These are phyloP conservation scores for Endotricha flammealis DNA, from an alignment of 2,888 invertebrate genomes.

Conservation along the genomic window DNA sequence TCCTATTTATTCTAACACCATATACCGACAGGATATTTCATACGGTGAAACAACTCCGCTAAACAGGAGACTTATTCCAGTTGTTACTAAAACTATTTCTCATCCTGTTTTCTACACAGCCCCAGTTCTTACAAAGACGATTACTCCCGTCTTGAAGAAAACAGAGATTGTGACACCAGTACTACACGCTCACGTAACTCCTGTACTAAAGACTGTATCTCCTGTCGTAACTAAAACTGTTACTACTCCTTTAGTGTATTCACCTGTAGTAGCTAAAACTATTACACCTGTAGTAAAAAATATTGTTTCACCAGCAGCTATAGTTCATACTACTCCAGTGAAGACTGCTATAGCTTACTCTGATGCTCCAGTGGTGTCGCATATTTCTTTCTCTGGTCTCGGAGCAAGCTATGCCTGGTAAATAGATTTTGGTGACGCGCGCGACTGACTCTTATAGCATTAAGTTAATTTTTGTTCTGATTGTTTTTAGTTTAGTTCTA, in stretches of 20 bases:
- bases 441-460: slow-evolving; percentile 41
- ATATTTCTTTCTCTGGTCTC: slow-evolving; percentile 37
- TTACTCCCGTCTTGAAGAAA: slow-evolving; percentile 21
- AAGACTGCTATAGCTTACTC: slow-evolving; percentile 33
- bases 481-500: slow-evolving; percentile 29
- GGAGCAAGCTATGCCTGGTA: slow-evolving; percentile 44
- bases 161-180: slow-evolving; percentile 1
- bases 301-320: slow-evolving; percentile 13
- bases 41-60: not conserved
- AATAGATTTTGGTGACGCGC: slow-evolving; percentile 26
- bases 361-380: slow-evolving; percentile 35
- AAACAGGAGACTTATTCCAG: slow-evolving; percentile 15
- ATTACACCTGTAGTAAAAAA: slow-evolving; percentile 12
- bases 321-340: slow-evolving; percentile 20
- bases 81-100: slow-evolving; percentile 18
- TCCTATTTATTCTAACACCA: not conserved
- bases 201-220: not conserved
- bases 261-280: slow-evolving; percentile 13
- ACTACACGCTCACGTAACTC: slow-evolving; percentile 1
- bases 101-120: not conserved
- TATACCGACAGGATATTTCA: slow-evolving; percentile 1
- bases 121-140: slow-evolving; percentile 11
- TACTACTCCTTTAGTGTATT: not conserved
- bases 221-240: slow-evolving; percentile 1
- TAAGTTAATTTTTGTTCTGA: slow-evolving; percentile 7